Conservation (phyloP, 2,888 invertebrate genomes). For the Hyposoter didymator region DNA sequence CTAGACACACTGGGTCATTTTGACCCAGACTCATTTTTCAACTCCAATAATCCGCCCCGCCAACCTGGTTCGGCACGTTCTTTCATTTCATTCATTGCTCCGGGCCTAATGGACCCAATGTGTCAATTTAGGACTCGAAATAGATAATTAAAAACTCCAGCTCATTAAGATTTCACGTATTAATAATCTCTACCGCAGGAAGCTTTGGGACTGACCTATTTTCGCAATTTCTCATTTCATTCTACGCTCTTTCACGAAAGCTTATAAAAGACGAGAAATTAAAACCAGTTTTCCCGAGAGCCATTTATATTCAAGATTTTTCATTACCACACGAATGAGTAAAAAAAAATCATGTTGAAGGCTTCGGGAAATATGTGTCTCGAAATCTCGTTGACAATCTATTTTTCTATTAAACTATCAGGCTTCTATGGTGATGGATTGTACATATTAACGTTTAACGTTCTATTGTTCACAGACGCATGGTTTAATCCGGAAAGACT, state of each 20-base stretch:
- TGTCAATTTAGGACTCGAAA: background rate
- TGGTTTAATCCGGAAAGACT: slow-evolving; percentile 97
- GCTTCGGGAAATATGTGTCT: background rate
- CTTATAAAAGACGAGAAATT: slow-evolving; percentile 6
- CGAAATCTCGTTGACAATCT: slow-evolving; percentile 10
- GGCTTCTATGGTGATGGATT: slow-evolving; percentile 66
- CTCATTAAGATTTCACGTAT: slow-evolving; percentile 7
- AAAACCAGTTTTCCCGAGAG: background rate
- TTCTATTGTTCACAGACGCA: slow-evolving; percentile 92
- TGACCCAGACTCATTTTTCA: background rate
- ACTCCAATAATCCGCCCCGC: background rate
- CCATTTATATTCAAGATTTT: background rate
- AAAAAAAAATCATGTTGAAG: background rate
- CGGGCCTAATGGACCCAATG: too few relatives aligned
- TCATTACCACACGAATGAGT: background rate
- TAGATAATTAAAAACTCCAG: background rate
- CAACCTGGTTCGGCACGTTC: too few relatives aligned
- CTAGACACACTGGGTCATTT: background rate
- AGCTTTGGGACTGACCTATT: background rate
- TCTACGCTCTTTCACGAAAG: slow-evolving; percentile 19
- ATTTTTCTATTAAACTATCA: slow-evolving; percentile 24
- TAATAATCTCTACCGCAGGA: background rate
- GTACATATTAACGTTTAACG: slow-evolving; percentile 76
- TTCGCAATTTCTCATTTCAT: slow-evolving; percentile 1
- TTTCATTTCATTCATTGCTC: too few relatives aligned